Percentiles rank a stretch among this genome's conserved stretches.
Evolutionary conservation across 2,113 vertebrate species (phyloP).

Genomic region (Antigone vipio): DNA sequence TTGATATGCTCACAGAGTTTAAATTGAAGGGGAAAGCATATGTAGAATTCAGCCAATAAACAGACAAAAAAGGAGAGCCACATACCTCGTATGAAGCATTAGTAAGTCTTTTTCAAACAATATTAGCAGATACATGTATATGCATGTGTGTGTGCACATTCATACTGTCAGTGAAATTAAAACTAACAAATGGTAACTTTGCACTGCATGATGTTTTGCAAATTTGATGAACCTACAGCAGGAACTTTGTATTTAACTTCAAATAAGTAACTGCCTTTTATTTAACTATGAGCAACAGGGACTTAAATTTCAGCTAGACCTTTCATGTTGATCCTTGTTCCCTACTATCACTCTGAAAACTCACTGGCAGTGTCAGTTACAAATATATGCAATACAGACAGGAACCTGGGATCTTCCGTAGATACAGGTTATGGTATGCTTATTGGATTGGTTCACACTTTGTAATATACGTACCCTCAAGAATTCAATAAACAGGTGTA

Average conservation of each 20-base stretch:
- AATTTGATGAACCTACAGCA: not conserved
- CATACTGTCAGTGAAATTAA: not conserved
- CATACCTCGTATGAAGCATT: not conserved
- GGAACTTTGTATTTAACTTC: not conserved
- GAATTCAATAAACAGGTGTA: not conserved
- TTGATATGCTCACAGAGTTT: not conserved
- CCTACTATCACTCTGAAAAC: not conserved
- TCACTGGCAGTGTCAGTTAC: not conserved
- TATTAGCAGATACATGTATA: rapidly evolving
- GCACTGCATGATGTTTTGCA: not conserved
- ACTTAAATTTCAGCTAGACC: not conserved
- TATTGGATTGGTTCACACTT: not conserved
- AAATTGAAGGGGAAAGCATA: not conserved
- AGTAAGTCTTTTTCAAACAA: not conserved
- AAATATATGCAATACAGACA: not conserved
- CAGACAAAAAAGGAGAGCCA: not conserved
- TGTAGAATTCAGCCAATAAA: not conserved
- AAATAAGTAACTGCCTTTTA: not conserved
- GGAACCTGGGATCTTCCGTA: not conserved
- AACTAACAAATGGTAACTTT: not conserved
- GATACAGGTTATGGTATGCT: not conserved
- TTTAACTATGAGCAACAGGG: not conserved
- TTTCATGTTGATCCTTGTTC: not conserved
- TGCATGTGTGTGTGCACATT: not conserved
- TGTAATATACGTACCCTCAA: not conserved